Evolutionary conservation across 1,140 invertebrate genomes (phyloP), one percentile per base, ranked within the genome.

Genomic region (Papilio helenus): DNA sequence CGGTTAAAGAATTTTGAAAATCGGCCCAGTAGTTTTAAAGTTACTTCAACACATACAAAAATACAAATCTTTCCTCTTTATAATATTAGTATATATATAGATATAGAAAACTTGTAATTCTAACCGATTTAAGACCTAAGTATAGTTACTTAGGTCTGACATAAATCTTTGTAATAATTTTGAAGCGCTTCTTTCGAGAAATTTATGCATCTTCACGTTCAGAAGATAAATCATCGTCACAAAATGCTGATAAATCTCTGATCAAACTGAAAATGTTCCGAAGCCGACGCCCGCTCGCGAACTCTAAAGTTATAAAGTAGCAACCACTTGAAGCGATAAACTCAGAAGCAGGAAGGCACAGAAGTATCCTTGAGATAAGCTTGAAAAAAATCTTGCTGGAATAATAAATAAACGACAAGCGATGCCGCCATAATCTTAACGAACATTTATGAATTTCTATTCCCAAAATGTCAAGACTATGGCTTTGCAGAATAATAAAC

Each of bases 221-320:
- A 42, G 42, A 77, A 65, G 51, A 77, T 76, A 77, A 77, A 81
- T 51, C 39, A 8, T 71, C 46, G 42, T 61, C 42, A 29, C 44
- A 34, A 65, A 65, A 61, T 34, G 44, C 49, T 76, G 71, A 83
- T 84, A 82, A 65, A 65, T 65, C 34, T 44, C n/a, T 61, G 51
- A 77, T 77, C 76, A 65, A 77, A 61, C 76, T 77, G 76, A 23
- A 77, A 76, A 83, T 80, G 68, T 77, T 55, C 44, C 72, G 68
- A 80, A 80, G 80, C 55, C 76, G 76, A 26, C 55, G 76, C 76
- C 55, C 72, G 73, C 80, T 82, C 79, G 81, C 82, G 71, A 82
- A 84, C 82, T 86, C 83, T 81, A 81, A 87, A 87, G 82, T 85
- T 82, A 81, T 79, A 82, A 79, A 87, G 82, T 80, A 86, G 84